These are phyloP conservation scores for Fulica atra DNA, from an alignment of 2,113 vertebrate genomes.

Conservation along the genomic window DNA sequence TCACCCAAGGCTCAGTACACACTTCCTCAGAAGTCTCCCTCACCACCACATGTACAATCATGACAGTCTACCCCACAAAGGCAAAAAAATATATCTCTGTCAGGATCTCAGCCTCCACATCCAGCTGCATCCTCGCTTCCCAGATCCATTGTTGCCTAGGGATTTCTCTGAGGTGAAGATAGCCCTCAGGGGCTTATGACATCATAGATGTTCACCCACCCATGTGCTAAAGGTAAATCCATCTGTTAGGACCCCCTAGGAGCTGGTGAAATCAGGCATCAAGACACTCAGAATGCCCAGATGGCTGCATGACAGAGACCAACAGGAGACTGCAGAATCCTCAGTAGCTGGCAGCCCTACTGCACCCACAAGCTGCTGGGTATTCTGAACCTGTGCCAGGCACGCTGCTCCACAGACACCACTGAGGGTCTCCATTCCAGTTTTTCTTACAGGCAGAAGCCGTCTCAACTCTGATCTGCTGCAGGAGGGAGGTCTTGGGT, in stretches of 20 bases:
- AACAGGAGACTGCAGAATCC: fast-evolving
- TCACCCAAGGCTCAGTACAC: fast-evolving
- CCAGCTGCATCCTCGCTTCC: not conserved
- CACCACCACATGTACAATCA: not conserved
- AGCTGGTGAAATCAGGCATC: not conserved
- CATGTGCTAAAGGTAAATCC: not conserved
- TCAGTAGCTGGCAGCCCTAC: not conserved
- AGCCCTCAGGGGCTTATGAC: not conserved
- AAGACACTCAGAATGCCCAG: not conserved
- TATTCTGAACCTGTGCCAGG: not conserved
- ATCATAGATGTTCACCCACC: not conserved
- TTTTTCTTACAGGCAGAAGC: not conserved
- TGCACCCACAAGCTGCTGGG: not conserved
- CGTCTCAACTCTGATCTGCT: not conserved
- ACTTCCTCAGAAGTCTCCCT: fast-evolving
- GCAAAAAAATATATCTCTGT: not conserved
- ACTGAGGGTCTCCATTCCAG: not conserved
- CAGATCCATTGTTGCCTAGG: not conserved
- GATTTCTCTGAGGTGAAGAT: not conserved
- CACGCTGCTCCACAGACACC: not conserved
- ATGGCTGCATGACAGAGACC: not conserved
- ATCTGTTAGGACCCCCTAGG: not conserved
- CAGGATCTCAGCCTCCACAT: not conserved
- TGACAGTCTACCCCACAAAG: not conserved
- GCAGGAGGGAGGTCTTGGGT: not conserved